Base-by-base conservation (phyloP, 2,888 invertebrate genomes). In the Hirtodrosophila histrioides region DNA sequence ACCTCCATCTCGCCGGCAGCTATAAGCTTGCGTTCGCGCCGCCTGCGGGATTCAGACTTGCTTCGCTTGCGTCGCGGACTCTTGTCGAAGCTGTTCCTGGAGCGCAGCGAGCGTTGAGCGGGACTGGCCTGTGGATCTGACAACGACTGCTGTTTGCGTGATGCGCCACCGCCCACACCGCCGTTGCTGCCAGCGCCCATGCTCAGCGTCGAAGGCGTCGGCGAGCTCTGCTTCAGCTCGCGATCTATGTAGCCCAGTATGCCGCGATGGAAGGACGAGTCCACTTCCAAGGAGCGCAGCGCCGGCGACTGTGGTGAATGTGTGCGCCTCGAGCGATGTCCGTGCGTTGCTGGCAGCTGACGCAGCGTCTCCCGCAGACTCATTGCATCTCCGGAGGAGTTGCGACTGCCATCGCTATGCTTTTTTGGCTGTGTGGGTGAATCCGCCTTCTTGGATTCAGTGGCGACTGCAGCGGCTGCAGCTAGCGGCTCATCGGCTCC, bases 1-100 rank as follows among this genome's bases (percentile, higher is more conserved):
- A 92, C 92, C 74, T 92, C 92, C 91, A 92, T 90, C 71, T 92
- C 92, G 8, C 92, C 92, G 48, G 92, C 92, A 3, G 92, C 92
- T 45, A 92, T 92, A 1, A 92, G 72, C 62, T 92, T 92, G 0
- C 92, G 86, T 71, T 92, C 92, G 5, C 92, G 87, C 12, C 92
- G 78, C 39, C 92, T 70, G n/a, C 91, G 78, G 1, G 92, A 92
- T 72, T 92, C 92, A 1, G 92, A 92, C 89, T 92, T 92, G 82
- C 92, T 92, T 33, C 92, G 90, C 70, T 92, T 92, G 5, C 91
- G 88, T 3, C 92, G 89, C 35, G 92, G 92, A 84, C 92, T 92
- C 78, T 92, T 92, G 50, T 92, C 92, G 43, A 91, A 73, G 56
- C 91, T 92, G 64, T 90, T 91, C 48, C 92, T 88, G 37, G 91